Conservation (phyloP, 2,888 invertebrate species). For the Platynereis dumerilii region DNA sequence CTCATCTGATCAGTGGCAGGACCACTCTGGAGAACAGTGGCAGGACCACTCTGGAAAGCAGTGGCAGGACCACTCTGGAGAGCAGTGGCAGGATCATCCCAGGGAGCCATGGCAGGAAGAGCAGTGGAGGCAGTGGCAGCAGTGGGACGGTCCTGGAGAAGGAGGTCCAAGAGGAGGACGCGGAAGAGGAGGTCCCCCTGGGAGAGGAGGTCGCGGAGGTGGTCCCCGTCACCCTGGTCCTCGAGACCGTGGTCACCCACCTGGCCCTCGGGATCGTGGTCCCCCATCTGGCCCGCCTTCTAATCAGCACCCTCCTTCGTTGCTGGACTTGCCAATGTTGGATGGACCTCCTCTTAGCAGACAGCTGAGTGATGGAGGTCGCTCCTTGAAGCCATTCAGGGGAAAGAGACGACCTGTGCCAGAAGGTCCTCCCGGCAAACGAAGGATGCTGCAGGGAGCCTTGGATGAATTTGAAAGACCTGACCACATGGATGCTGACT, state of each 20-base stretch:
- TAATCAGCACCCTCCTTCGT: not conserved
- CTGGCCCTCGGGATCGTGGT: slow-evolving; percentile 5
- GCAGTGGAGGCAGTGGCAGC: too few species aligned
- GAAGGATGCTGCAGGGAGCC: too few species aligned
- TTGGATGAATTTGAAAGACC: not conserved
- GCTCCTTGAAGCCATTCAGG: not conserved
- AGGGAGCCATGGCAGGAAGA: too few species aligned
- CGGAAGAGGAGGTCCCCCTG: not conserved
- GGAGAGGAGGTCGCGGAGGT: not conserved
- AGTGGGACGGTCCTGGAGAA: not conserved
- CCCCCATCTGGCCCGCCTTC: not conserved
- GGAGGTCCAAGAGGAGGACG: not conserved
- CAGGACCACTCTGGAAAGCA: too few species aligned
- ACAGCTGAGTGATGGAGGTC: not conserved
- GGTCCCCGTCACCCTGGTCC: too few species aligned
- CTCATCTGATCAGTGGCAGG: too few species aligned
- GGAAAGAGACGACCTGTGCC: not conserved
- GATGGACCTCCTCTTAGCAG: not conserved
- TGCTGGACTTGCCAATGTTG: not conserved
- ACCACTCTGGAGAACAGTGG: too few species aligned
- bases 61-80: too few species aligned
- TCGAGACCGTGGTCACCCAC: slow-evolving; percentile 8
- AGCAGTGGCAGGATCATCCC: too few species aligned
- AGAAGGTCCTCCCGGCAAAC: not conserved
- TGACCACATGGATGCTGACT: not conserved